These are phyloP conservation scores for Cherax destructor DNA, from an alignment of 1,140 invertebrate species.

Conservation along the genomic window DNA sequence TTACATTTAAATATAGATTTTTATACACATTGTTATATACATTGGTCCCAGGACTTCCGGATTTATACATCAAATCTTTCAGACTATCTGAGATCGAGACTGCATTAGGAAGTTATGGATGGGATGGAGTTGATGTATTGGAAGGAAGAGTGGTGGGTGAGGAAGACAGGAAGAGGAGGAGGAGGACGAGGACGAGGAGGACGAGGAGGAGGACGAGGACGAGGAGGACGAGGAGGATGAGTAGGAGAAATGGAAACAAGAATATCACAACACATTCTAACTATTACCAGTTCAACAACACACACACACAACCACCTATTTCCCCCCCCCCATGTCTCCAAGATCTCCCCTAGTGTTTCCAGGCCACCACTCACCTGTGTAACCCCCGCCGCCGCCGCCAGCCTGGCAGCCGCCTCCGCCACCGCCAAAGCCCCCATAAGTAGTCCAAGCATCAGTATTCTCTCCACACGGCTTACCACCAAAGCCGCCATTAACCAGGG, in stretches of 20 bases:
- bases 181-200: too few relatives aligned
- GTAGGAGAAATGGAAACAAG: too few relatives aligned
- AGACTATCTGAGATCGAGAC: background rate
- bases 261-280: too few relatives aligned
- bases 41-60: too few relatives aligned
- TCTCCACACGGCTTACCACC: constrained; percentile 56
- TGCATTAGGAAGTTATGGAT: background rate
- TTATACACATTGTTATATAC: background rate
- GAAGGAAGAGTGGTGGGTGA: too few relatives aligned
- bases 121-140: too few relatives aligned
- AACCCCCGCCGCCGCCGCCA: constrained; percentile 72
- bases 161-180: background rate
- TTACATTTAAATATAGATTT: too few relatives aligned
- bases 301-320: too few relatives aligned
- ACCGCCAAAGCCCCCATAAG: constrained; percentile 71
- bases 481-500: constrained; percentile 51
- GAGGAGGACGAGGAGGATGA: background rate
- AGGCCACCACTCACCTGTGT: constrained; percentile 60
- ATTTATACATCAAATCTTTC: background rate
- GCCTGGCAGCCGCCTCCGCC: constrained; percentile 72
- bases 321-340: too few relatives aligned
- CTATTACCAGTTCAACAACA: too few relatives aligned
- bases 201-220: too few relatives aligned
- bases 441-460: constrained; percentile 34
- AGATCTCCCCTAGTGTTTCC: too few relatives aligned